Conservation (phyloP, 2,888 invertebrate species). For the Diaphora mendica region DNA sequence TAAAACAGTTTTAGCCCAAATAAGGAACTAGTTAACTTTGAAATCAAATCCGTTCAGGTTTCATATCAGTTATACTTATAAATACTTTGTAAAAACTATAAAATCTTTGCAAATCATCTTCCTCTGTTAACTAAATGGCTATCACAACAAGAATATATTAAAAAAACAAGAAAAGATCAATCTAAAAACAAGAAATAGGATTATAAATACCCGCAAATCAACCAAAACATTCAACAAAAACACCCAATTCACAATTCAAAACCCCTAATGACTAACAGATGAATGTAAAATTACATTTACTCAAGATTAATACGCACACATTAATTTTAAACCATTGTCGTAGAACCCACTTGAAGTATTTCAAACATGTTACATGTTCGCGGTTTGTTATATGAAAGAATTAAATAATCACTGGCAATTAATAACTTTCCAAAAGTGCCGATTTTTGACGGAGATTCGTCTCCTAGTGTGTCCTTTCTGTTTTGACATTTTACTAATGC, state of each 20-base stretch:
- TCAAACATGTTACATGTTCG: slow-evolving; percentile 67
- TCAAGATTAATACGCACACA: slow-evolving; percentile 54
- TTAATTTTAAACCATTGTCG: slow-evolving; percentile 65
- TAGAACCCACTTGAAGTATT: slow-evolving; percentile 67
- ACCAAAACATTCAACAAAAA: slow-evolving; percentile 29
- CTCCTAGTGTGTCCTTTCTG: slow-evolving; percentile 79
- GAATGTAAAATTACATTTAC: slow-evolving; percentile 40
- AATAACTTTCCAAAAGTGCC: slow-evolving; percentile 64
- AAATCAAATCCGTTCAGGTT: too few species aligned
- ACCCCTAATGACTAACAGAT: slow-evolving; percentile 41
- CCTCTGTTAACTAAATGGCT: not conserved
- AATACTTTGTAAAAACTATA: too few species aligned
- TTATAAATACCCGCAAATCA: slow-evolving; percentile 8
- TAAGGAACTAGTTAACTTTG: not conserved
- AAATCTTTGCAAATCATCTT: not conserved
- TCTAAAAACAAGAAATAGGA: not conserved
- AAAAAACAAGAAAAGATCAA: not conserved
- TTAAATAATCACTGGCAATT: slow-evolving; percentile 81
- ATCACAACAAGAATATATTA: not conserved
- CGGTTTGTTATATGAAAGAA: slow-evolving; percentile 73
- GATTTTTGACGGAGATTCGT: slow-evolving; percentile 66
- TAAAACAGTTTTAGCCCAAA: too few species aligned
- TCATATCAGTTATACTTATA: too few species aligned
- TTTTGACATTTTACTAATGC: slow-evolving; percentile 86
- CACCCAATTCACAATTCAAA: slow-evolving; percentile 39